Evolutionary conservation across 1,140 invertebrate species (phyloP).

Genomic region (Propsilocerus akamusi): DNA sequence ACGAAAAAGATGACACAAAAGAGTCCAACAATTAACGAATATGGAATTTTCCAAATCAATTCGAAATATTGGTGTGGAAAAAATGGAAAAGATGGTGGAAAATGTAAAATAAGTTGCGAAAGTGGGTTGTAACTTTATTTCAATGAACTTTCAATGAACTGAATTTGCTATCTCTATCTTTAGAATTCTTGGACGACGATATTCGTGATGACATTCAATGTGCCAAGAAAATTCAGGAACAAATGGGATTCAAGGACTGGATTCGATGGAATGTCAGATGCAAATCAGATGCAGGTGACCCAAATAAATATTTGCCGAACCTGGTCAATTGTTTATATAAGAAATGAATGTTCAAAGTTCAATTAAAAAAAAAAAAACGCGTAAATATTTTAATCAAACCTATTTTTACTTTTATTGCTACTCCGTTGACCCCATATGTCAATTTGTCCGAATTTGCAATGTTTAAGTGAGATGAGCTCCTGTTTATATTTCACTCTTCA

Average conservation of each 20-base stretch:
- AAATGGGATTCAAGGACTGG: conserved; percentile 26
- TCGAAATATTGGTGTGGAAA: conserved; percentile 30
- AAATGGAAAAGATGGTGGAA: conserved; percentile 25
- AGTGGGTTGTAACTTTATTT: conserved; percentile 9
- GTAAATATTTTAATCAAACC: too few species aligned
- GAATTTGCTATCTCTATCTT: conserved; percentile 9
- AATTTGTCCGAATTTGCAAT: too few species aligned
- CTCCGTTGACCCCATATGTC: too few species aligned
- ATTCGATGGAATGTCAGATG: conserved; percentile 28
- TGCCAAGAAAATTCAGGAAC: conserved; percentile 21
- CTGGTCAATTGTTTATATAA: not conserved
- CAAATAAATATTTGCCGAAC: conserved; percentile 8
- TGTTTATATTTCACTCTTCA: too few species aligned
- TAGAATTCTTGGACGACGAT: conserved; percentile 24
- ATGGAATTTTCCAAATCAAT: conserved; percentile 24
- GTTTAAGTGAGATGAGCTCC: too few species aligned
- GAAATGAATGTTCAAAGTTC: too few species aligned
- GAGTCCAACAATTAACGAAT: not conserved
- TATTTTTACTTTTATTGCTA: too few species aligned
- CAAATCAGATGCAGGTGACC: conserved; percentile 20
- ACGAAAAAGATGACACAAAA: not conserved
- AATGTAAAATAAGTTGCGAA: conserved; percentile 32
- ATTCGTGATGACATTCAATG: conserved; percentile 25
- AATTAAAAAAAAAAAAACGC: too few species aligned
- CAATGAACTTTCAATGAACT: not conserved